A percentile compares a stretch with the other conserved stretches of the same genome.
Evolutionary conservation across 2,113 vertebrate genomes (phyloP).

Genomic region (Brachirus orientalis): DNA sequence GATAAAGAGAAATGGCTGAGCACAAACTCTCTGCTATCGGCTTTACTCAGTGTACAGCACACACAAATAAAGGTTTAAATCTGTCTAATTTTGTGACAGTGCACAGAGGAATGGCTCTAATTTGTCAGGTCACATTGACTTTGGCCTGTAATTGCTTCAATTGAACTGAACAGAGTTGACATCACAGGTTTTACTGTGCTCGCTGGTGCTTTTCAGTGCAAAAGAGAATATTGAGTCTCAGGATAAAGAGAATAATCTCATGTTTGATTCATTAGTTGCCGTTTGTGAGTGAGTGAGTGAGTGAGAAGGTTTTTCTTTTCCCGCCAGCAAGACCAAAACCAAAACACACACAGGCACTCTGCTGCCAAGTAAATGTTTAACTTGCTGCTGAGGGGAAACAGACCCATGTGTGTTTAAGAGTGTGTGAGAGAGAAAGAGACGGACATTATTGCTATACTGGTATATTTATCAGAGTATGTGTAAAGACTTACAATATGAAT

Average conservation of each 20-base stretch:
- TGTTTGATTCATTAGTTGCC: conserved; percentile 4
- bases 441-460: neutral
- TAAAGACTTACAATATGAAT: neutral
- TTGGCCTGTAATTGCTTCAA: neutral
- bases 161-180: neutral
- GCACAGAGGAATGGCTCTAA: neutral
- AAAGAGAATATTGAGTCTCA: conserved; percentile 2
- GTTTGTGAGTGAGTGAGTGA: neutral
- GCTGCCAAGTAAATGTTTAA: conserved; percentile 57
- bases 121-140: neutral
- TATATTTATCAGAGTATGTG: neutral
- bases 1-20: no score
- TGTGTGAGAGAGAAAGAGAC: conserved; percentile 3
- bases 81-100: neutral
- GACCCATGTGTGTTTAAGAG: conserved; percentile 21
- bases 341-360: conserved; percentile 12
- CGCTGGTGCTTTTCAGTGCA: neutral
- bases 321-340: no score
- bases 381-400: conserved; percentile 29
- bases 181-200: neutral
- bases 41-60: no score
- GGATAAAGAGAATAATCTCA: neutral
- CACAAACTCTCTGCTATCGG: no score
- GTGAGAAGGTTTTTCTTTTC: conserved; percentile 2
- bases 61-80: no score